Base-by-base conservation (phyloP, 2,113 vertebrate genomes). In the Chrysochloris asiatica region DNA sequence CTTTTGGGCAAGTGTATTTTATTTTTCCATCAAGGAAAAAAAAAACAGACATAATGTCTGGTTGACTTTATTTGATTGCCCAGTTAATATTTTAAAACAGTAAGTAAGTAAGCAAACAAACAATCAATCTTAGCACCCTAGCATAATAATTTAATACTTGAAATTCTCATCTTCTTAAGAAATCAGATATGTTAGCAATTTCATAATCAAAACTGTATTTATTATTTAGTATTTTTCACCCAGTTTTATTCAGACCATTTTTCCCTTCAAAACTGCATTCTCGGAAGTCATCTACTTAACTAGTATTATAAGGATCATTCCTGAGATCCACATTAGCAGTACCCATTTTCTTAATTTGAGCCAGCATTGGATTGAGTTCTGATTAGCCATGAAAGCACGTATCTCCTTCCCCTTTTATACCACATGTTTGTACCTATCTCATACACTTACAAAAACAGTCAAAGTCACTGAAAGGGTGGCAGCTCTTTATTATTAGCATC, bases 11-110 rank as follows among this genome's bases (percentile, higher is more conserved):
- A n/a, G n/a, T n/a, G n/a, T 52, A 52, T 52, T 52, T 52, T 52
- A 6, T 52, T 52, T 59, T 33, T 87, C 13, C 22, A 6, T 87
- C 11, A 94, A 71, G n/a, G 54, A 90, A 83, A 48, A n/a, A n/a
- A n/a, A n/a, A n/a, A n/a, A n/a, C n/a, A n/a, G 22, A 61, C 63
- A 13, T 95, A 56, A 89, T 89, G 21, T 65, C 38, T 84, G 48
- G 8, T n/a, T 83, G 65, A 86, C 90, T 79, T 87, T 61, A 73
- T 59, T 61, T 86, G 41, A 85, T 84, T 78, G 9, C 8, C 10
- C 41, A 69, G 22, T 85, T n/a, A 86, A 63, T 45, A 90, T 90
- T 92, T 86, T 75, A 76, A 22, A 16, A 41, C 91, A 81, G 45
- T 13, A 8, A 8, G 8, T 50, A 50, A 61, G 13, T 84, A n/a